A percentile compares a stretch with the other conserved stretches of the same genome.
These are phyloP conservation scores for Hiodon tergisus DNA, from an alignment of 2,113 vertebrate species.

Conservation along the genomic window DNA sequence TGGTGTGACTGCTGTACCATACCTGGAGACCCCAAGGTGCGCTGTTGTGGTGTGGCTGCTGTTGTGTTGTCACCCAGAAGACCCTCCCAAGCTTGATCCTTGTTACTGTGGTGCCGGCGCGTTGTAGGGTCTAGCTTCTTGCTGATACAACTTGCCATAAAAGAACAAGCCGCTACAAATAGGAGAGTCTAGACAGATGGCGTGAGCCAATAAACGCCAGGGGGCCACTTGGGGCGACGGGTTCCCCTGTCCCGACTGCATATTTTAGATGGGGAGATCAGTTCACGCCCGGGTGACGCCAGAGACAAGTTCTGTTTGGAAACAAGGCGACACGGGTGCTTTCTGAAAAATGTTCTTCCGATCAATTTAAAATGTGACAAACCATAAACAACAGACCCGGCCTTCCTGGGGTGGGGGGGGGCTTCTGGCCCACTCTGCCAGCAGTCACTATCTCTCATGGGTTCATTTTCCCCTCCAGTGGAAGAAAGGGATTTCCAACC, in stretches of 20 bases:
- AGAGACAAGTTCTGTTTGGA: slow-evolving; percentile 7
- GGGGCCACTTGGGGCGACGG: slow-evolving; percentile 1
- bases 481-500: slow-evolving; percentile 6
- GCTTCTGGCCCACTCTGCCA: slow-evolving; percentile 26
- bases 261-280: not conserved
- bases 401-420: slow-evolving; percentile 7
- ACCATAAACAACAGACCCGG: not conserved
- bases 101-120: too few relatives aligned
- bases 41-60: too few relatives aligned
- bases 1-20: too few relatives aligned
- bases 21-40: too few relatives aligned
- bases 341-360: slow-evolving; percentile 5
- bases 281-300: not conserved
- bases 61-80: too few relatives aligned
- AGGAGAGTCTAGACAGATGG: not conserved
- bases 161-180: not conserved
- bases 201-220: not conserved
- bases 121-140: too few relatives aligned
- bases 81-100: too few relatives aligned
- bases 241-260: not conserved
- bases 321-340: slow-evolving; percentile 11
- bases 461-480: slow-evolving; percentile 10
- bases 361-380: slow-evolving; percentile 10
- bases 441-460: slow-evolving; percentile 26
- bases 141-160: too few relatives aligned